These are phyloP conservation scores for Protophormia terraenovae DNA, from an alignment of 2,888 invertebrate species.

Conservation along the genomic window DNA sequence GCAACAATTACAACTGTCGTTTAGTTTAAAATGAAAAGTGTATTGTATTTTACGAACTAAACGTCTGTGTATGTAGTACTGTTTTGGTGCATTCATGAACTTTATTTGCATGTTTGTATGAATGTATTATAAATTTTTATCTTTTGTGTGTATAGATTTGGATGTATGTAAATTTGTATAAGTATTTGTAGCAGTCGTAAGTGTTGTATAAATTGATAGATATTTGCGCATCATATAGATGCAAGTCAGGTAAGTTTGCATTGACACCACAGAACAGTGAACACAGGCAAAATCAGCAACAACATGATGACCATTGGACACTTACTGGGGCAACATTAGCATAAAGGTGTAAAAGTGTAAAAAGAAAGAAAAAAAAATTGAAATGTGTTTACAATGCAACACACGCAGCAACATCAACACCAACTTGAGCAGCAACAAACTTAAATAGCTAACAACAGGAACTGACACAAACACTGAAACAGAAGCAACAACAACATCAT, in stretches of 20 bases:
- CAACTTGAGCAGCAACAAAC: slow-evolving; percentile 28
- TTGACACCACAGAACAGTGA: slow-evolving; percentile 73
- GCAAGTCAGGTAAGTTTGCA: slow-evolving; percentile 79
- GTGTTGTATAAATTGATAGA: slow-evolving; percentile 63
- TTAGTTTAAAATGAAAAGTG: background rate
- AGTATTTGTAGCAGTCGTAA: background rate
- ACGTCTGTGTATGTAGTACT: slow-evolving; percentile 1
- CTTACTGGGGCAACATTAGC: slow-evolving; percentile 76
- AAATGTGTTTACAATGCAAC: slow-evolving; percentile 69
- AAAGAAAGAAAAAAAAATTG: slow-evolving; percentile 71
- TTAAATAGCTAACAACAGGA: slow-evolving; percentile 57
- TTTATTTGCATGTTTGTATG: background rate
- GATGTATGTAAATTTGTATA: background rate
- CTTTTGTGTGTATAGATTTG: background rate
- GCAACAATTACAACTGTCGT: slow-evolving; percentile 31
- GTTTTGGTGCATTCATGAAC: slow-evolving; percentile 13
- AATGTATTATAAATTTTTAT: background rate
- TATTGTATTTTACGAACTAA: slow-evolving; percentile 30
- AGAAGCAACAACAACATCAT: slow-evolving; percentile 64
- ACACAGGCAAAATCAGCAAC: slow-evolving; percentile 58
- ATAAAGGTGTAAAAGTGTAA: slow-evolving; percentile 77
- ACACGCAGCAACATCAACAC: slow-evolving; percentile 61
- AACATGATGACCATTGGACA: slow-evolving; percentile 61
- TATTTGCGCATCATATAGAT: slow-evolving; percentile 79
- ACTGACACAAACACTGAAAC: slow-evolving; percentile 63